Evolutionary conservation across 1,140 invertebrate genomes (phyloP), one percentile per base, ranked within the genome.

Genomic region (Apis cerana): DNA sequence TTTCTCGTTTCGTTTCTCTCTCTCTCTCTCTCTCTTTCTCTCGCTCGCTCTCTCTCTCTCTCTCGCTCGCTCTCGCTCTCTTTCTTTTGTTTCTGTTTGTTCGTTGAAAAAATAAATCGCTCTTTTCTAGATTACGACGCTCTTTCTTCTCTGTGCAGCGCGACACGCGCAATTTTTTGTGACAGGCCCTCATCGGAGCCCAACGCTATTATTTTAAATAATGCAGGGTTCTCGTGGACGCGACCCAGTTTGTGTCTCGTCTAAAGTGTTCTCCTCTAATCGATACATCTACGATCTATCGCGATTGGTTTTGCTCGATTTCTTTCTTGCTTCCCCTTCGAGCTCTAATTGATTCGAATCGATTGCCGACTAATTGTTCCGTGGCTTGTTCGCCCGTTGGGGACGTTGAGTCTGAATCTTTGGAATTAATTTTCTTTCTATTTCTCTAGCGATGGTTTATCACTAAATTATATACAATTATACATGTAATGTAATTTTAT

Each of bases 91-190:
- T 43, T 43, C 33, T 43, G 33, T 67, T 67, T 21, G 33, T 43
- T 78, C 64, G n/a, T 82, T 82, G 80, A 82, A 82, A 82, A 82
- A 82, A 82, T 82, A 82, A 82, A 82, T 82, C 79, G 65, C 71
- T 82, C 65, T 81, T 52, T 75, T 71, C 72, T 77, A 77, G 56
- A 21, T 77, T 52, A 69, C 65, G 62, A 69, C 65, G 62, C 58
- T 77, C 48, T 50, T 65, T 59, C 62, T 48, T 62, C 56, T 50
- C 52, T 50, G 33, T 43, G 33, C 33, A 5, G 33, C 33, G 33
- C 33, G 17, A 52, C 71, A 5, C 59, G 27, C 56, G 33, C 33
- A 43, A 43, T 27, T 5, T 1, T 27, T 61, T 64, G 59, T 11
- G 54, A 52, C 56, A 58, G n/a, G 67, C 21, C 27, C 67, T 43